A percentile compares a stretch with the other conserved stretches of the same genome.
Conservation (phyloP, 2,888 invertebrate species). For the Empis stercorea region DNA sequence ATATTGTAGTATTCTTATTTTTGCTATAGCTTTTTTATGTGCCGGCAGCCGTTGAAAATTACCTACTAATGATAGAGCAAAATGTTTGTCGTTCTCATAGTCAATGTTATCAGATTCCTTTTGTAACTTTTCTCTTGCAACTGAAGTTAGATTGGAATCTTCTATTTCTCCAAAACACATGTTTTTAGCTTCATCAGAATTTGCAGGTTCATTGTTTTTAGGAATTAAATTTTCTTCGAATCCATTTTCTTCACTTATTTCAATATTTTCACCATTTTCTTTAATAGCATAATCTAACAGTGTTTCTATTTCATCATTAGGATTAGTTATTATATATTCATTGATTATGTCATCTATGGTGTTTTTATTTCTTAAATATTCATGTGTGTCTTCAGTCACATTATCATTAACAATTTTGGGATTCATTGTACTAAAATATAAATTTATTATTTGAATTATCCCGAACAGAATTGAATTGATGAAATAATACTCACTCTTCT, state of each 20-base stretch:
- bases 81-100: constrained; percentile 20
- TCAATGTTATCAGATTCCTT: not conserved
- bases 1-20: constrained; percentile 20
- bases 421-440: too few relatives aligned
- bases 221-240: not conserved
- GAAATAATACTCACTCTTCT: not conserved
- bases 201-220: not conserved
- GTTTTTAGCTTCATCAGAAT: too few relatives aligned
- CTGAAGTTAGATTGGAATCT: not conserved
- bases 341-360: too few relatives aligned
- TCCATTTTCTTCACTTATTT: not conserved
- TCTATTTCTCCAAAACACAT: not conserved
- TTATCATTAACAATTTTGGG: too few relatives aligned
- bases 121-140: not conserved
- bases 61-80: constrained; percentile 19
- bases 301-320: not conserved
- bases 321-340: too few relatives aligned
- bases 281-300: not conserved
- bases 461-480: too few relatives aligned
- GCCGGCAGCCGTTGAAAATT: constrained; percentile 18
- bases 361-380: too few relatives aligned
- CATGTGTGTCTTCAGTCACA: too few relatives aligned
- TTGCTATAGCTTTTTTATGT: constrained; percentile 16
- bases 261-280: not conserved
- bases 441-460: too few relatives aligned